Evolutionary conservation across 2,888 invertebrate genomes (phyloP).

Genomic region (Cheilosia impressa): DNA sequence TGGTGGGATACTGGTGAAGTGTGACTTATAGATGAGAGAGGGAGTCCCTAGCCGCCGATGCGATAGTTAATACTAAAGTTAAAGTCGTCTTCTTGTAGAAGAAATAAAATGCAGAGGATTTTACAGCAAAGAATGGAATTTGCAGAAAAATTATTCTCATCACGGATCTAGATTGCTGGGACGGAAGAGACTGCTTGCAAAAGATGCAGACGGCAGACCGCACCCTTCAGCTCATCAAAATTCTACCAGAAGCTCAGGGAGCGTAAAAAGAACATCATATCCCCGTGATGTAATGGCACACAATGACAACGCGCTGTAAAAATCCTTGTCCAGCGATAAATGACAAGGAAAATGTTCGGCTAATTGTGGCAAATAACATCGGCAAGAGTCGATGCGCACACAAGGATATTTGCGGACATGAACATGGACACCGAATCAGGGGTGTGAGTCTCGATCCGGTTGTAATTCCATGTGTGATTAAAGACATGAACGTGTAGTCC

Average conservation of each 20-base stretch:
- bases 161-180: conserved; percentile 53
- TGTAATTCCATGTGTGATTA: conserved; percentile 71
- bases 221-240: conserved; percentile 53
- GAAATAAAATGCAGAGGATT: conserved; percentile 58
- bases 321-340: conserved; percentile 51
- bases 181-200: conserved; percentile 42
- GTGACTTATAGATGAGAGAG: conserved; percentile 43
- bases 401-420: conserved; percentile 1
- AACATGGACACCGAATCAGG: neutral
- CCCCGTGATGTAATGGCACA: conserved; percentile 50
- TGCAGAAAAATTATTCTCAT: conserved; percentile 58
- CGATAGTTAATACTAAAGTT: conserved; percentile 47
- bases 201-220: neutral
- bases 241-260: conserved; percentile 44
- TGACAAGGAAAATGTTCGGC: conserved; percentile 56
- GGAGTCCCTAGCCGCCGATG: conserved; percentile 13
- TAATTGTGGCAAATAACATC: conserved; percentile 61
- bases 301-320: conserved; percentile 46
- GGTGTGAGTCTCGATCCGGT: conserved; percentile 39
- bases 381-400: conserved; percentile 27
- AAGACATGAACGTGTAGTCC: conserved; percentile 61
- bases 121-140: conserved; percentile 12
- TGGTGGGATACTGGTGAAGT: conserved; percentile 19
- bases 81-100: conserved; percentile 28
- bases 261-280: conserved; percentile 51